Evolutionary conservation across 2,113 vertebrate species (phyloP), one percentile per base, ranked within the genome.

Genomic region (Cromileptes altivelis): DNA sequence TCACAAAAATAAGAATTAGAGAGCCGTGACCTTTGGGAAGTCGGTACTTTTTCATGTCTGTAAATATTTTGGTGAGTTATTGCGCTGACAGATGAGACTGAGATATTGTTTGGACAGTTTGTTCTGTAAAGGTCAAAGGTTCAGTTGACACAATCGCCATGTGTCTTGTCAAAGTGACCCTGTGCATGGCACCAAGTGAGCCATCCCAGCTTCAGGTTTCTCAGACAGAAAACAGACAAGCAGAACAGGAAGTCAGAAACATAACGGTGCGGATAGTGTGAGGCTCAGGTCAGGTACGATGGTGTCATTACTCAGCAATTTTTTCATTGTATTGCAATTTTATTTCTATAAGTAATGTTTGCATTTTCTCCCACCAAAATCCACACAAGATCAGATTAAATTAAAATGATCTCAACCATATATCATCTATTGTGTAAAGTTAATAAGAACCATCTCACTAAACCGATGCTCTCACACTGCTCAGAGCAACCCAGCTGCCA

Each of bases 21-120:
- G 30, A 79, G 64, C 50, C 18, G 3, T 67, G 79, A 85, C 79
- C 80, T 76, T 67, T 50, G 25, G 33, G 37, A 40, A 70, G 58
- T 55, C 33, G 3, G 6, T 40, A 0, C 13, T 27, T 53, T 77
- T 55, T 79, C 49, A 37, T 40, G 50, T 55, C 52, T 17, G 33
- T 27, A 25, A 61, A 75, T 21, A 40, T 70, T 56, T 68, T 45
- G 14, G 25, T 1, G 33, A 56, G 12, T 57, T 87, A 10, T 40
- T 57, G 53, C 45, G 23, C 25, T n/a, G 21, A 27, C 53, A 67
- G 65, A 85, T 63, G 55, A 75, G 58, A 75, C 60, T 40, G 61
- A 70, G 40, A 70, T 0, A 37, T 30, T 18, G 49, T 12, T 55
- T n/a, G 37, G 8, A 47, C 23, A 17, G 52, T 77, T 72, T 73